Percentiles rank a stretch among this genome's conserved stretches.
Evolutionary conservation across 2,888 invertebrate genomes (phyloP).

Genomic region (Teleogryllus oceanicus): DNA sequence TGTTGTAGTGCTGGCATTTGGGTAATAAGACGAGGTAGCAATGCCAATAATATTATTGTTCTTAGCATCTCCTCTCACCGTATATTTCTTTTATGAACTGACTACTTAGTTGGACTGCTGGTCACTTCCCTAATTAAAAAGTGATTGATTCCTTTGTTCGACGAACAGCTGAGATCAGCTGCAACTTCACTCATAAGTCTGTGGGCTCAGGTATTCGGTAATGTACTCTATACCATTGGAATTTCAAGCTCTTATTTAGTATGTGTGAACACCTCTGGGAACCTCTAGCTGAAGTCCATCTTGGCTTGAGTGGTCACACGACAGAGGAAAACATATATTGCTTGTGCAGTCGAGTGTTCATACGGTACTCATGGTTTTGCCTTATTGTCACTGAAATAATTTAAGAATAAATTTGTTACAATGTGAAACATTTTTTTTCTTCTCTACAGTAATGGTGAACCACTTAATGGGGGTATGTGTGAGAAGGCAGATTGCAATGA

Average conservation of each 20-base stretch:
- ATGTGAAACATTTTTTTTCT: constrained; percentile 21
- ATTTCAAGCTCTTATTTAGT: constrained; percentile 22
- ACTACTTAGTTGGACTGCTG: too few species aligned
- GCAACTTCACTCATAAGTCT: neutral
- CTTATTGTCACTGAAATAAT: constrained; percentile 9
- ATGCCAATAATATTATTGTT: too few species aligned
- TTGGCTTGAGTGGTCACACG: constrained; percentile 49
- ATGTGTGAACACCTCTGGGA: constrained; percentile 61
- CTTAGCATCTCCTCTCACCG: too few species aligned
- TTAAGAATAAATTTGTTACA: neutral
- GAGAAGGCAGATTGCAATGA: constrained; percentile 31
- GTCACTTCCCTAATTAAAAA: neutral
- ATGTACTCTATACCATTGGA: neutral
- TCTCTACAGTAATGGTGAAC: constrained; percentile 30
- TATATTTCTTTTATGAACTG: too few species aligned
- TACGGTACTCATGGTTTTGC: constrained; percentile 53
- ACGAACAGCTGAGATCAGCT: constrained; percentile 6
- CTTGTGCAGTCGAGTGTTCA: constrained; percentile 66
- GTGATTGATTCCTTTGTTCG: neutral
- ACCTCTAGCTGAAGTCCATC: constrained; percentile 63
- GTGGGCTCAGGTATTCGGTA: neutral
- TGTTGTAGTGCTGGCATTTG: too few species aligned
- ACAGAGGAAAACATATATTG: constrained; percentile 60
- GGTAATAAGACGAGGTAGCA: too few species aligned
- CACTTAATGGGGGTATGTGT: constrained; percentile 30